phyloP scores from a whole-genome alignment of 2,888 invertebrate genomes.

The Pilophorus perplexus region DNA sequence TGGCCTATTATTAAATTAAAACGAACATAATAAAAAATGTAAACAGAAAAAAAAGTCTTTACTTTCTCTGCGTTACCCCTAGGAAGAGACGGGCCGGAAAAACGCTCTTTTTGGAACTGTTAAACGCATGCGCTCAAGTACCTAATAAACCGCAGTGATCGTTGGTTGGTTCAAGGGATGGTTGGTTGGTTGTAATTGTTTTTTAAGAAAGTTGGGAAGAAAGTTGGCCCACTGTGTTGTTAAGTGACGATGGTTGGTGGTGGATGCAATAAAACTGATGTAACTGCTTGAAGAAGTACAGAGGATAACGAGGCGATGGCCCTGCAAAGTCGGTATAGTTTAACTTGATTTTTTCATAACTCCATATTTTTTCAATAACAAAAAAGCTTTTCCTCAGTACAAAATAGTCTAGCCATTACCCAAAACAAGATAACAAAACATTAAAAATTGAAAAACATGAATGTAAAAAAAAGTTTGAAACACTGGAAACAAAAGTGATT shows the following conservation, averaged over 20 bases:
- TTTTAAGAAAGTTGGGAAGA: constrained; percentile 45
- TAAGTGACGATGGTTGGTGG: constrained; percentile 45
- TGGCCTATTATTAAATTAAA: too few species aligned
- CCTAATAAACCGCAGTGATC: constrained; percentile 46
- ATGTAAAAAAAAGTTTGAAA: too few species aligned
- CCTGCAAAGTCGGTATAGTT: constrained; percentile 45
- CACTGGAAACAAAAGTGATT: too few species aligned
- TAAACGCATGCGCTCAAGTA: constrained; percentile 45
- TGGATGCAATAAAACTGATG: constrained; percentile 45
- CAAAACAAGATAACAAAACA: not conserved
- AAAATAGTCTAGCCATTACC: constrained; percentile 21
- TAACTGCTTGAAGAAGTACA: constrained; percentile 45
- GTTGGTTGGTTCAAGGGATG: constrained; percentile 47
- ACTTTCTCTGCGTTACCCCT: too few species aligned
- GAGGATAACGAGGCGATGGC: constrained; percentile 44
- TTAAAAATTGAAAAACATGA: not conserved
- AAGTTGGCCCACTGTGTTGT: constrained; percentile 46
- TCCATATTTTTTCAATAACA: constrained; percentile 30
- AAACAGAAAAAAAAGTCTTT: too few species aligned
- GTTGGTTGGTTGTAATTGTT: constrained; percentile 45
- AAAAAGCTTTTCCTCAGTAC: constrained; percentile 25
- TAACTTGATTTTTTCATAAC: constrained; percentile 43
- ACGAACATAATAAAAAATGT: too few species aligned
- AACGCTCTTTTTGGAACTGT: constrained; percentile 19
- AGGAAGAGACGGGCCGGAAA: constrained; percentile 10